Conservation (phyloP, 1,140 invertebrate species). For the Drosophila kohkoa region DNA sequence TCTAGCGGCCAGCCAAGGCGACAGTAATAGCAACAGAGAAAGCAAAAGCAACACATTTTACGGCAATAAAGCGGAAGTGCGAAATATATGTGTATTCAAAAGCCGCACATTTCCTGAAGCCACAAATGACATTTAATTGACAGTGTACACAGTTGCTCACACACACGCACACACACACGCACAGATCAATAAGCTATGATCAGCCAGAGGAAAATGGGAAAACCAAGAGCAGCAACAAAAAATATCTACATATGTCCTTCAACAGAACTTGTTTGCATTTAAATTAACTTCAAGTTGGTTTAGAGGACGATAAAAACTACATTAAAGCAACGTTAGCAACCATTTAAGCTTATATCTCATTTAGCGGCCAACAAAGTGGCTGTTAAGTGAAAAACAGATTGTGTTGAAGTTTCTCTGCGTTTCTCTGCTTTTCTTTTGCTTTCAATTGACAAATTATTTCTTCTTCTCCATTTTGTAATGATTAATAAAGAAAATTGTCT, state of each 20-base stretch:
- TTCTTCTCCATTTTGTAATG: too few relatives aligned
- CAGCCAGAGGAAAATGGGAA: neutral
- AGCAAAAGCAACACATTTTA: neutral
- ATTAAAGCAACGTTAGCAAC: too few relatives aligned
- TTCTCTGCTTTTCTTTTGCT: too few relatives aligned
- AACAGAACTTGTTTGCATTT: neutral
- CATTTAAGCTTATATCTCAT: too few relatives aligned
- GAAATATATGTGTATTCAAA: conserved; percentile 40
- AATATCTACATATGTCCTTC: neutral
- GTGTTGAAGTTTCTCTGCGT: too few relatives aligned
- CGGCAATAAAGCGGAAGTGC: conserved; percentile 20
- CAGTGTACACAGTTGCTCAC: neutral
- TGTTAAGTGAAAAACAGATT: too few relatives aligned
- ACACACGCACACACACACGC: neutral
- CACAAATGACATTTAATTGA: conserved; percentile 56
- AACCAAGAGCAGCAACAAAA: neutral
- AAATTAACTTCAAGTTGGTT: neutral
- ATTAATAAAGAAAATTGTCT: too few relatives aligned
- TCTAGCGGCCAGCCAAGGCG: conserved; percentile 11
- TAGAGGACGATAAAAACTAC: too few relatives aligned
- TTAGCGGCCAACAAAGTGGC: too few relatives aligned
- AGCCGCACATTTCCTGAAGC: conserved; percentile 47
- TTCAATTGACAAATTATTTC: too few relatives aligned
- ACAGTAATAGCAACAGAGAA: neutral
- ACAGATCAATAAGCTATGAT: conserved; percentile 7